Evolutionary conservation across 2,888 invertebrate species (phyloP).

Genomic region (Tinea trinotella): DNA sequence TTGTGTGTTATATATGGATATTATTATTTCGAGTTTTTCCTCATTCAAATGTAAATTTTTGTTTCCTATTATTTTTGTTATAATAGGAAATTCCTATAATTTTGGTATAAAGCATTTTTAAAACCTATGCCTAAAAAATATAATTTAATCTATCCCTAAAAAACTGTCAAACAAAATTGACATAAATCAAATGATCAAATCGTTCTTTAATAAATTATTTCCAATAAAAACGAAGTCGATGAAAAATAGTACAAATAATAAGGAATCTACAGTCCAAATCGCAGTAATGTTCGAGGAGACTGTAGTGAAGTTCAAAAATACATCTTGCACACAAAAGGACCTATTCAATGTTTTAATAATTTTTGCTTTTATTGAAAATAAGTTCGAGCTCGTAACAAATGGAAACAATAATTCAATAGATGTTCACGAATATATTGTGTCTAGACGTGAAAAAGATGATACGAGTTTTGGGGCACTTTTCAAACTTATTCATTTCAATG

Average conservation of each 20-base stretch:
- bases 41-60: no score
- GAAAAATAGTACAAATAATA: background rate
- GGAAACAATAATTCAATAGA: conserved; percentile 24
- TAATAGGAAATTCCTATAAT: no score
- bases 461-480: conserved; percentile 28
- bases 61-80: no score
- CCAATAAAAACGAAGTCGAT: background rate
- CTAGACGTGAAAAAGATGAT: conserved; percentile 23
- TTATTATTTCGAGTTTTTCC: no score
- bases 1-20: no score
- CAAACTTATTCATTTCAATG: conserved; percentile 28
- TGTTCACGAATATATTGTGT: conserved; percentile 30
- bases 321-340: background rate
- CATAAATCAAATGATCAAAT: background rate
- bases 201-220: conserved; percentile 1
- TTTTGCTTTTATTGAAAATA: conserved; percentile 37
- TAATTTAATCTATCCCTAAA: background rate
- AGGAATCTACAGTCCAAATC: background rate
- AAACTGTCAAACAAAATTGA: background rate
- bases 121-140: background rate
- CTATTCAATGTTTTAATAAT: conserved; percentile 30
- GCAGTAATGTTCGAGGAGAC: conserved; percentile 25
- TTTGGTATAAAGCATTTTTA: no score
- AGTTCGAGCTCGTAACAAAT: conserved; percentile 31
- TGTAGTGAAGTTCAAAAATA: conserved; percentile 32